Evolutionary conservation across 2,113 vertebrate species (phyloP).

Genomic region (Ceratotherium simum): DNA sequence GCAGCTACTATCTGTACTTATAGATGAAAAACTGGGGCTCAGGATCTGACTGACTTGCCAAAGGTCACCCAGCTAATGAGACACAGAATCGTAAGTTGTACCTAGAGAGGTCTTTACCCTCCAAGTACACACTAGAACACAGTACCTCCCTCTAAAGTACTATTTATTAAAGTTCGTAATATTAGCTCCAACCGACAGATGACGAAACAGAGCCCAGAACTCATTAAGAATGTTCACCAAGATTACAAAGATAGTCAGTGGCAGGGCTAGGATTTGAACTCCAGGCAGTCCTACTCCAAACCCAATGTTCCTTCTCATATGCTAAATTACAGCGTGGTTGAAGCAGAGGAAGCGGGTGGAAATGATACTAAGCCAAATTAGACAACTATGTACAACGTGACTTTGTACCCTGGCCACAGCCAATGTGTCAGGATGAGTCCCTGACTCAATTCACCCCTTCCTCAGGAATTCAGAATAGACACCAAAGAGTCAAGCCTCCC

Average conservation of each 20-base stretch:
- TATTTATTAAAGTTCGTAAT: neutral
- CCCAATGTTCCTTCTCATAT: neutral
- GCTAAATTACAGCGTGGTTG: neutral
- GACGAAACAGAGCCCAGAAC: neutral
- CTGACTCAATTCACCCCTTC: neutral
- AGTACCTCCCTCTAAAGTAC: neutral
- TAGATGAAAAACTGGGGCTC: neutral
- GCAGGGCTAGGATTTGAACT: neutral
- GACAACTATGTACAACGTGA: neutral
- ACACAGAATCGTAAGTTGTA: neutral
- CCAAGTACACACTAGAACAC: neutral
- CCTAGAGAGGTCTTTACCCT: neutral
- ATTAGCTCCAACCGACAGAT: neutral
- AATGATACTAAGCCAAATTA: neutral
- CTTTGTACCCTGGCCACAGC: neutral
- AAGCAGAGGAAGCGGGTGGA: neutral
- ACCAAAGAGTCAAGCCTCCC: neutral
- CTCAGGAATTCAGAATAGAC: neutral
- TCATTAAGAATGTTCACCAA: neutral
- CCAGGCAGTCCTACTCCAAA: neutral
- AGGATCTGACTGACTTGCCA: neutral
- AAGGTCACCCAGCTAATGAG: conserved; percentile 1
- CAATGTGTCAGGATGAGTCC: neutral
- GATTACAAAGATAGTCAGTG: neutral
- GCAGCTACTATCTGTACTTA: neutral